phyloP scores from a whole-genome alignment of 2,888 invertebrate species.

The Xestia xanthographa region DNA sequence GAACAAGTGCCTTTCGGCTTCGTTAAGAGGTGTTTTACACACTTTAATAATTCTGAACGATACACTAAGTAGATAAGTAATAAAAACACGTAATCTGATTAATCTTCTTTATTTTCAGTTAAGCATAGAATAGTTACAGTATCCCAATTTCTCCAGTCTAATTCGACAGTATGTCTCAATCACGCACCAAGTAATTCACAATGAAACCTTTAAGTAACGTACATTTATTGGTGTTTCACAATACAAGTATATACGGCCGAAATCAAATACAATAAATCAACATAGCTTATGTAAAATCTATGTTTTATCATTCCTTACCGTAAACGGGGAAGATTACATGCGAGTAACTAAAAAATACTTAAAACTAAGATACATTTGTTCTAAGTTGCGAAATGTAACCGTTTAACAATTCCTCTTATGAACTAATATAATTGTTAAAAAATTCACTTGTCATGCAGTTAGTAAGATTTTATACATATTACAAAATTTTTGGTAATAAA shows the following conservation, averaged over 20 bases:
- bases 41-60: too few relatives aligned
- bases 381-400: constrained; percentile 75
- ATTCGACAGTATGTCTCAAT: constrained; percentile 79
- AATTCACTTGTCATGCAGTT: constrained; percentile 86
- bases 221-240: constrained; percentile 70
- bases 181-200: constrained; percentile 80
- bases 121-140: constrained; percentile 90
- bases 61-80: constrained; percentile 36
- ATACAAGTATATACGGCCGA: constrained; percentile 70
- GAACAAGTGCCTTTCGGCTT: too few relatives aligned
- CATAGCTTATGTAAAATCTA: constrained; percentile 72
- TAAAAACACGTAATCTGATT: constrained; percentile 76
- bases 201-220: constrained; percentile 72
- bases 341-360: constrained; percentile 72
- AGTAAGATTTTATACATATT: constrained; percentile 78
- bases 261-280: constrained; percentile 71
- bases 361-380: constrained; percentile 82
- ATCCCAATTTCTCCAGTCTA: constrained; percentile 87
- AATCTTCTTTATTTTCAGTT: constrained; percentile 90
- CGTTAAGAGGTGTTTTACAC: too few relatives aligned
- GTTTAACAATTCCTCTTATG: constrained; percentile 79
- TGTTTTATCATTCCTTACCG: constrained; percentile 59
- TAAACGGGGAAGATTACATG: constrained; percentile 67
- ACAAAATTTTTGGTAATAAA: constrained; percentile 80
- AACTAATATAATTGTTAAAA: constrained; percentile 74